Conservation (phyloP, 2,888 invertebrate genomes). For the Buathra laborator region DNA sequence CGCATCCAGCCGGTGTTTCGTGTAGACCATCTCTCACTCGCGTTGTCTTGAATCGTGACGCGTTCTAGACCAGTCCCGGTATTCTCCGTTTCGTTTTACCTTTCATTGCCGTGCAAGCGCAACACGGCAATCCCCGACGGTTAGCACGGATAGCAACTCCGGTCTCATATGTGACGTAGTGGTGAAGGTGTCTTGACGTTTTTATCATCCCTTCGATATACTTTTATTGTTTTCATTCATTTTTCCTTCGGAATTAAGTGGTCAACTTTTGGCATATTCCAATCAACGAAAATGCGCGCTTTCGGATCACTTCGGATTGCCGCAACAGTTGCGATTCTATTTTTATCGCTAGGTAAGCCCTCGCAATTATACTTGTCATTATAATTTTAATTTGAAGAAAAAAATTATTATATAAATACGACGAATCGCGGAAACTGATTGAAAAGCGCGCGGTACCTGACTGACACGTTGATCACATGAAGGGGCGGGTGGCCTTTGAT, state of each 20-base stretch:
- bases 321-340: constrained; percentile 50
- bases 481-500: not conserved
- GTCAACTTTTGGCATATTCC: constrained; percentile 1
- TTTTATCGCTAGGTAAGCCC: constrained; percentile 60
- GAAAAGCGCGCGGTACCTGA: not conserved
- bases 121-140: not conserved
- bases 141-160: constrained; percentile 1
- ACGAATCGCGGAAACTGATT: not conserved
- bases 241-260: constrained; percentile 51
- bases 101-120: not conserved
- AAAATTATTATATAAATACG: not conserved
- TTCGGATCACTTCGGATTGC: constrained; percentile 60
- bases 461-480: not conserved
- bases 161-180: constrained; percentile 14
- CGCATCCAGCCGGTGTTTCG: constrained; percentile 45
- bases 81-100: not conserved
- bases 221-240: not conserved
- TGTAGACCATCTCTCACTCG: constrained; percentile 13
- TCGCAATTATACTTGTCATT: not conserved
- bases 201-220: not conserved
- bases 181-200: constrained; percentile 30
- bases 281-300: constrained; percentile 49
- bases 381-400: not conserved
- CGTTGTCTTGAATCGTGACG: constrained; percentile 6
- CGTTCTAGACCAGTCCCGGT: constrained; percentile 10